phyloP scores from a whole-genome alignment of 2,113 vertebrate species.

The Corythaixoides concolor region DNA sequence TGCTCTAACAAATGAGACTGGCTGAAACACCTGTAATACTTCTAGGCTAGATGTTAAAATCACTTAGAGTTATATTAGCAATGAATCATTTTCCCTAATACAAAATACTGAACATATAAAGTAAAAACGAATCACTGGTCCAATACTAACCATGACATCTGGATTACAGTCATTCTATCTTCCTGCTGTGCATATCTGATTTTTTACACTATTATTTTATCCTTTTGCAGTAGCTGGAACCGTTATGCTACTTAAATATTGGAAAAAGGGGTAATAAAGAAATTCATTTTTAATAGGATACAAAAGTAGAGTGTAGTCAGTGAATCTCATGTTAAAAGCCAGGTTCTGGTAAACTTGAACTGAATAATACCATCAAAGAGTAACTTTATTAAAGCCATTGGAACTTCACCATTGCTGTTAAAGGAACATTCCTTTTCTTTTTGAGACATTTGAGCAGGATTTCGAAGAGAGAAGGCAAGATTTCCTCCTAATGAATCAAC shows the following conservation, averaged over 20 bases:
- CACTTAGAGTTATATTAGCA: conserved; percentile 30
- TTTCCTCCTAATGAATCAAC: background rate
- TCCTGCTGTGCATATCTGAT: background rate
- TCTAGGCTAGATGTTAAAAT: conserved; percentile 65
- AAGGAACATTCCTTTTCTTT: background rate
- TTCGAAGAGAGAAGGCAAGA: background rate
- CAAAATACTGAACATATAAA: conserved; percentile 30
- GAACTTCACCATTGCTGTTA: background rate
- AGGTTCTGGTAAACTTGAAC: background rate
- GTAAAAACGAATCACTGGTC: background rate
- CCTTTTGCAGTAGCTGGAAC: background rate
- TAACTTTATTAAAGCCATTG: background rate
- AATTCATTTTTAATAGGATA: background rate
- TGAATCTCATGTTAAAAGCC: background rate
- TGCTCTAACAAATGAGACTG: conserved; percentile 61
- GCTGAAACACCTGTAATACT: conserved; percentile 57
- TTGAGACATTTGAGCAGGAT: background rate
- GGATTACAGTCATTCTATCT: background rate
- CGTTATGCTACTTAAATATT: background rate
- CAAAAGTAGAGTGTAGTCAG: background rate
- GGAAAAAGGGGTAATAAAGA: background rate
- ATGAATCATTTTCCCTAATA: conserved; percentile 33
- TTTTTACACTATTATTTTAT: background rate
- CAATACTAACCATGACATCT: background rate
- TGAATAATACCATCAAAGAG: background rate